Evolutionary conservation across 2,888 invertebrate genomes (phyloP).

Genomic region (Bellardia bayeri): DNA sequence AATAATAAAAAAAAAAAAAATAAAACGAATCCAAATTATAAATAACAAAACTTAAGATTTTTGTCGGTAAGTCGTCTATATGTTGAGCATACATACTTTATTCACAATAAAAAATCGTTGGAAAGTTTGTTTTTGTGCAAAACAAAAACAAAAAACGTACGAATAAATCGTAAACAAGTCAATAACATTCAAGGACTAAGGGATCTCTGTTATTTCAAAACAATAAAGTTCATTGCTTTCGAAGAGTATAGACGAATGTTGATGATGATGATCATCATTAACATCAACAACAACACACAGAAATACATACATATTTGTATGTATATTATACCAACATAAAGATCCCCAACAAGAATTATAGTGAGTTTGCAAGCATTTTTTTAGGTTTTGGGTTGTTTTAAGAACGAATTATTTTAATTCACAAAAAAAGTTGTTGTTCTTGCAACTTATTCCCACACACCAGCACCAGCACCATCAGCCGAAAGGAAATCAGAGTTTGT

Average conservation of each 20-base stretch:
- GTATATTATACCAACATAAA: background rate
- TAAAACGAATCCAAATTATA: slow-evolving; percentile 13
- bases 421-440: slow-evolving; percentile 1
- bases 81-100: background rate
- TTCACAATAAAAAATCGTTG: slow-evolving; percentile 29
- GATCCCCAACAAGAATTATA: slow-evolving; percentile 15
- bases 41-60: slow-evolving; percentile 37
- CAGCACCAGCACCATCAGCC: background rate
- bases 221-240: slow-evolving; percentile 66
- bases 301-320: background rate
- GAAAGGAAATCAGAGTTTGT: slow-evolving; percentile 35
- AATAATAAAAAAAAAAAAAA: background rate
- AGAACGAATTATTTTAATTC: slow-evolving; percentile 42
- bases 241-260: slow-evolving; percentile 3
- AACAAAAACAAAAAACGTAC: background rate
- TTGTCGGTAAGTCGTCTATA: slow-evolving; percentile 6
- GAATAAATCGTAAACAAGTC: slow-evolving; percentile 64
- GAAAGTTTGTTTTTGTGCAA: slow-evolving; percentile 31
- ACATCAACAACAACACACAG: background rate
- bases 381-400: slow-evolving; percentile 13
- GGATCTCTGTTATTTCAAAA: slow-evolving; percentile 48
- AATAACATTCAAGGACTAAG: slow-evolving; percentile 71
- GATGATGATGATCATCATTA: slow-evolving; percentile 17
- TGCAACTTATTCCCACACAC: slow-evolving; percentile 47
- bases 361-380: background rate